These are phyloP conservation scores for Eupithecia exiguata DNA, from an alignment of 2,888 invertebrate genomes.

Conservation along the genomic window DNA sequence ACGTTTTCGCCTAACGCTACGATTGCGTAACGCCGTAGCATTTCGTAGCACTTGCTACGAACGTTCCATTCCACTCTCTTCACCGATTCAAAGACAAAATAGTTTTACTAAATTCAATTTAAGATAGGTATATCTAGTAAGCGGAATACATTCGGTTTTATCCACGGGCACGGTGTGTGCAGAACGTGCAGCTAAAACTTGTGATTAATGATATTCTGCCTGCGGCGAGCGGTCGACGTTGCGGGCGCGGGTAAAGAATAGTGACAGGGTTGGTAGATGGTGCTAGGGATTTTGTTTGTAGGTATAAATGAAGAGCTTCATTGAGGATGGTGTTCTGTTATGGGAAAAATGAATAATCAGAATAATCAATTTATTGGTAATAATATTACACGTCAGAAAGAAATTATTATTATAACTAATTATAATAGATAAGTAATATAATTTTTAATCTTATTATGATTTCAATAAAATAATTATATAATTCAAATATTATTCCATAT, in stretches of 20 bases:
- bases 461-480: no score
- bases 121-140: slow-evolving; percentile 32
- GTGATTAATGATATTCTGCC: slow-evolving; percentile 78
- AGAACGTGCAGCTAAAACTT: slow-evolving; percentile 74
- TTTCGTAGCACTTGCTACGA: slow-evolving; percentile 33
- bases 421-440: no score
- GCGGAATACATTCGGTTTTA: slow-evolving; percentile 44
- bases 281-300: background rate
- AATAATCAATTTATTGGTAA: no score
- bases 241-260: slow-evolving; percentile 56
- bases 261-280: slow-evolving; percentile 23
- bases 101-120: slow-evolving; percentile 7
- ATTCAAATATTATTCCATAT: no score
- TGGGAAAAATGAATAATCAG: no score
- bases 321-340: background rate
- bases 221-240: slow-evolving; percentile 72
- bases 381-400: no score
- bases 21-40: slow-evolving; percentile 21
- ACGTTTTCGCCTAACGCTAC: background rate
- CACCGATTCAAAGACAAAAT: background rate
- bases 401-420: no score
- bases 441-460: no score
- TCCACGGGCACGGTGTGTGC: slow-evolving; percentile 58
- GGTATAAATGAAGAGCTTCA: background rate
- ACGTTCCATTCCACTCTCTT: background rate